phyloP scores from a whole-genome alignment of 2,113 vertebrate species.

The Grantiella picta region DNA sequence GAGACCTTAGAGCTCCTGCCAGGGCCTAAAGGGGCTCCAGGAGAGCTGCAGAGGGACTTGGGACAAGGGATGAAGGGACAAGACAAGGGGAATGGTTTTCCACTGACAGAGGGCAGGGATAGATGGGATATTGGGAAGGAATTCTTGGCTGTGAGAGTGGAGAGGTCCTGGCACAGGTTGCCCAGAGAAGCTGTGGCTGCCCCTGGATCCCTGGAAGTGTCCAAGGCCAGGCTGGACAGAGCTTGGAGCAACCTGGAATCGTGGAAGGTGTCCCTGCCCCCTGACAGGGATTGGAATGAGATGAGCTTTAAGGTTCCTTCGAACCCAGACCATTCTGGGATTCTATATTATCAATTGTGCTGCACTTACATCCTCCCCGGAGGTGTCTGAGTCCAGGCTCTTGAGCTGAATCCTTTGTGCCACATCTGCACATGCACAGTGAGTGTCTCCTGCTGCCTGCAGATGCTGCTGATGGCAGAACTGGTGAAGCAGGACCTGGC shows the following conservation, averaged over 20 bases:
- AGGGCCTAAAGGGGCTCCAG: neutral
- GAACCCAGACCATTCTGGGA: neutral
- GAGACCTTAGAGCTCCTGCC: neutral
- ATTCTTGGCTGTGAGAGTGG: accelerated
- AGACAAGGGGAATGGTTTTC: neutral
- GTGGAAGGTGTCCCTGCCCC: neutral
- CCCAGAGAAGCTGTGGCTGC: neutral
- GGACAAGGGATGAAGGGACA: neutral
- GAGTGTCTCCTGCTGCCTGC: accelerated
- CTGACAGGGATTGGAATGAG: neutral
- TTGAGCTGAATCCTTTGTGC: neutral
- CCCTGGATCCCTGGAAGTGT: neutral
- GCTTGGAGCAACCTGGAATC: neutral
- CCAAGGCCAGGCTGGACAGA: accelerated
- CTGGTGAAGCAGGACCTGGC: accelerated
- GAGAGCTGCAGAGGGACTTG: neutral
- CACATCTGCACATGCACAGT: accelerated
- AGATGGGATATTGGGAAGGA: neutral
- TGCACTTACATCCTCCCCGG: neutral
- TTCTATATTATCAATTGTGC: accelerated
- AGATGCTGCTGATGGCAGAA: accelerated
- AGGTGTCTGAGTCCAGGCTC: neutral
- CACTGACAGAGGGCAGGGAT: neutral
- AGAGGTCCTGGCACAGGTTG: accelerated
- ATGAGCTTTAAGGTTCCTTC: neutral